phyloP scores from a whole-genome alignment of 2,113 vertebrate genomes.

The Gobiocypris rarus region DNA sequence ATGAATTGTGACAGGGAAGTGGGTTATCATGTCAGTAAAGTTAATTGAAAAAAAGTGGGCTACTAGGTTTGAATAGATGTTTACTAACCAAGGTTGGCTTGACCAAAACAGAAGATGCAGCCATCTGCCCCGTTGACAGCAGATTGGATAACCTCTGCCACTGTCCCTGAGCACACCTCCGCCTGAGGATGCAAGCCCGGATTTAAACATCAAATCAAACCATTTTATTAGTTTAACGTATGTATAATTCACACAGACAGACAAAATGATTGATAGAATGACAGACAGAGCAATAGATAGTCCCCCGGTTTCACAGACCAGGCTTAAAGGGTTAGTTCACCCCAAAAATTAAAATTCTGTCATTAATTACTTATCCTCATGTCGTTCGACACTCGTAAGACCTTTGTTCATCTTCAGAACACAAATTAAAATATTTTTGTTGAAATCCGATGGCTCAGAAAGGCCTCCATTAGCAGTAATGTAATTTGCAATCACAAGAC shows the following conservation, averaged over 20 bases:
- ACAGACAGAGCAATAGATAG: background rate
- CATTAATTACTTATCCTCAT: too few species aligned
- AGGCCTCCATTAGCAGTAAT: too few species aligned
- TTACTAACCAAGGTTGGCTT: conserved; percentile 79
- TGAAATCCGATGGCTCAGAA: too few species aligned
- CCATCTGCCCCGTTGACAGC: conserved; percentile 97
- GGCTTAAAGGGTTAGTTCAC: too few species aligned
- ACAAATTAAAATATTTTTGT: too few species aligned
- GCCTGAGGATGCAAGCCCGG: conserved; percentile 76
- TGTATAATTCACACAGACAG: background rate
- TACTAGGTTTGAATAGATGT: background rate
- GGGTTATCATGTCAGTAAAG: background rate
- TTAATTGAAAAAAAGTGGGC: background rate
- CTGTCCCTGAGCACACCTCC: conserved; percentile 96
- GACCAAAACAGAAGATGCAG: conserved; percentile 98
- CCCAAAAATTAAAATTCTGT: too few species aligned
- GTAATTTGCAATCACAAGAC: too few species aligned
- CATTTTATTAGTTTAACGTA: background rate
- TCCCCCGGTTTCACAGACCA: too few species aligned
- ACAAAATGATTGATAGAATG: background rate
- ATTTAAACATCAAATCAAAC: background rate
- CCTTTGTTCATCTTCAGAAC: too few species aligned
- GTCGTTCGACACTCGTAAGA: too few species aligned
- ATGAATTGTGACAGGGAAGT: background rate
- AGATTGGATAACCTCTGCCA: conserved; percentile 96